These are phyloP conservation scores for Standfussiana lucernea DNA, from an alignment of 2,888 invertebrate species.

Conservation along the genomic window DNA sequence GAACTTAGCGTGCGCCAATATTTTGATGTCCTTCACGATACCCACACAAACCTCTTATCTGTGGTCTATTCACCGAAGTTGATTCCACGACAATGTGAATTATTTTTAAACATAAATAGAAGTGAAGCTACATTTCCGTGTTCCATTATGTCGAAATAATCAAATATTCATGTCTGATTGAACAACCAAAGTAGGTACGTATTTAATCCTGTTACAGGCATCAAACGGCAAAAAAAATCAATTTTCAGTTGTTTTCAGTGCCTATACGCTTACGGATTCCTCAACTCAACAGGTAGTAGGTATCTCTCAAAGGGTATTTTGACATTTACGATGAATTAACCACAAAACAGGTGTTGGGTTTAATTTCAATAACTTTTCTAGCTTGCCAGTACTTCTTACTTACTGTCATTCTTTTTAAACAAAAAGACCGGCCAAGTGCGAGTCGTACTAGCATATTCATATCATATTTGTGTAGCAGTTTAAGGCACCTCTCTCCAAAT, in stretches of 20 bases:
- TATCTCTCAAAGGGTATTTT: neutral
- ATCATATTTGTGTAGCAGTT: too few species aligned
- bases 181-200: neutral
- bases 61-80: conserved; percentile 1
- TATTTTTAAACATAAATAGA: conserved; percentile 8
- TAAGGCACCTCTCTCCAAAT: too few species aligned
- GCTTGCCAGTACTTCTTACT: neutral
- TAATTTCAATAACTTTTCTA: neutral
- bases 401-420: neutral
- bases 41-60: conserved; percentile 21
- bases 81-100: neutral
- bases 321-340: neutral
- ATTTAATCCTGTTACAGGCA: neutral
- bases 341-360: neutral
- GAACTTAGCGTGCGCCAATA: neutral
- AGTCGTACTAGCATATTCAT: too few species aligned
- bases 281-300: neutral
- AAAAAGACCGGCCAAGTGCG: too few species aligned
- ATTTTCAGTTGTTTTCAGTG: neutral
- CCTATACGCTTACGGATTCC: neutral
- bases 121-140: conserved; percentile 15
- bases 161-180: conserved; percentile 6
- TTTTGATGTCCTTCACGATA: conserved; percentile 18
- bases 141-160: conserved; percentile 13
- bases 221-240: too few species aligned